Evolutionary conservation across 2,113 vertebrate genomes (phyloP), one percentile per base, ranked within the genome.

Genomic region (Carassius gibelio): DNA sequence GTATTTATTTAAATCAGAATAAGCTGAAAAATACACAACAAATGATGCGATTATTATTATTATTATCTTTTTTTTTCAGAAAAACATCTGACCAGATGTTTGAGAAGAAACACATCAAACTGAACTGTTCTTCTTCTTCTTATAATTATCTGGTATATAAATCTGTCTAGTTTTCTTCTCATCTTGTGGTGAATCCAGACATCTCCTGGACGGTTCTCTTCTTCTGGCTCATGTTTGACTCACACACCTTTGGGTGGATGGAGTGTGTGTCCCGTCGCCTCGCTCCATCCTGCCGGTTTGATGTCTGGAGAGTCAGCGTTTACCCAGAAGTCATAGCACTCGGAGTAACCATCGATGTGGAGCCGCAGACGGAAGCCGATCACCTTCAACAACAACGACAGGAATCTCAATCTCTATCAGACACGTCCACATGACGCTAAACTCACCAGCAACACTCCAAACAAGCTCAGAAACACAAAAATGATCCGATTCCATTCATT

Each of bases 271-370:
- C 89, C 89, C 52, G 92, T 89, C 8, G 87, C 90, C 64, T 90
- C 88, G 82, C 94, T 94, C 95, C 95, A 95, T 48, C 94, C 94
- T 2, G 88, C 83, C 0, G 91, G 92, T 82, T 87, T 88, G 77
- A 95, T 94, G 78, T 93, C 88, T 0, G 91, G 81, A 4, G 94
- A 94, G 83, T 95, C 93, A 0, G 92, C 90, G 2, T 95, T 95
- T 68, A 93, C 92, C 95, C 95, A 95, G 89, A 95, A 95, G 90
- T 95, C 93, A 90, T 95, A 95, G 90, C 95, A 95, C 82, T 95
- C 94, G 0, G 94, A 92, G 89, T 91, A 95, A 0, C 93, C 90
- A 0, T 95, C 95, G 2, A 95, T 94, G 30, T 94, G 95, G 55
- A 95, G 92, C 14, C 94, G 94, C 38, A 95, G 79, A 21, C 94